phyloP scores from a whole-genome alignment of 2,797 vertebrate genomes.

The Sitta carolinensis region DNA sequence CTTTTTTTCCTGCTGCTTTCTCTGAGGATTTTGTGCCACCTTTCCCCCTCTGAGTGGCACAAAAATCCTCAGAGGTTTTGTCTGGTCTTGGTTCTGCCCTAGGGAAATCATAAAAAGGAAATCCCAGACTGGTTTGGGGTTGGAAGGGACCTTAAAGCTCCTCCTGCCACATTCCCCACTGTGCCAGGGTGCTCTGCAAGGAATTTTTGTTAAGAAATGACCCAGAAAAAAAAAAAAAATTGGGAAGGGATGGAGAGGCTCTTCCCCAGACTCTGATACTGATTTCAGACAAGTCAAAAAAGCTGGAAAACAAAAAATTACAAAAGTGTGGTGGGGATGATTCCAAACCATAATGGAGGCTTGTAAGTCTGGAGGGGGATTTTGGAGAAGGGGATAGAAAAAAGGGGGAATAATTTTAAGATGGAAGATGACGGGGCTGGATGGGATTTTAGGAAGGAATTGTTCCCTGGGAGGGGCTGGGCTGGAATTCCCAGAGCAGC shows the following conservation, averaged over 20 bases:
- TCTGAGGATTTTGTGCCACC: neutral
- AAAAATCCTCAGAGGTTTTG: too few relatives aligned
- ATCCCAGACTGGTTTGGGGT: neutral
- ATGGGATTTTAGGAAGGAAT: rapidly evolving
- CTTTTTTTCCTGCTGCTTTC: neutral
- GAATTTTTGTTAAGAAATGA: neutral
- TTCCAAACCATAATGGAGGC: neutral
- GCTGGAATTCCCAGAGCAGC: neutral
- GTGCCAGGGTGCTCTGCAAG: neutral
- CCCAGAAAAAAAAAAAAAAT: neutral
- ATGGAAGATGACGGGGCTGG: rapidly evolving
- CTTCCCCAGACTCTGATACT: neutral
- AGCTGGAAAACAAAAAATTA: neutral
- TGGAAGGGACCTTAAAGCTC: neutral
- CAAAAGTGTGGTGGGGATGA: neutral
- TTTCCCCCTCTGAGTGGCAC: too few relatives aligned
- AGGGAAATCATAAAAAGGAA: neutral
- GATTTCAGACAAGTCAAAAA: neutral
- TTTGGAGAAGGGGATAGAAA: neutral
- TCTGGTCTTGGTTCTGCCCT: neutral
- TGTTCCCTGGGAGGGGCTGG: neutral
- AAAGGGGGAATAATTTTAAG: neutral
- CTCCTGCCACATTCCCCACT: neutral
- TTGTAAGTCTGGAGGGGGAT: neutral
- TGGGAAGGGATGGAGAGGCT: neutral